Evolutionary conservation across 2,888 invertebrate genomes (phyloP), one percentile per base, ranked within the genome.

Genomic region (Helobdella robusta): DNA sequence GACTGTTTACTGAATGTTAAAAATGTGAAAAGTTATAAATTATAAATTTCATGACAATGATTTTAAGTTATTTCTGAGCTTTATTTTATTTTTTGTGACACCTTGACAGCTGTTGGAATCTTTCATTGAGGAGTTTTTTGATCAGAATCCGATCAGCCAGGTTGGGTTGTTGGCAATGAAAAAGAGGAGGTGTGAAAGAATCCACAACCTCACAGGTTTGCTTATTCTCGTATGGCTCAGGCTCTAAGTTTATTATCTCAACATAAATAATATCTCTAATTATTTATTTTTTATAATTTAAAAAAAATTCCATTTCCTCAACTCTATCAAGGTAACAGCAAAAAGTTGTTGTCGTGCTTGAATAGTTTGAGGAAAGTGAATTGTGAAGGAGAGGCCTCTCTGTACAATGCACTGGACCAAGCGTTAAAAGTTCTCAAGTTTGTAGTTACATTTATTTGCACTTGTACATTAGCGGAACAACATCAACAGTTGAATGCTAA

Each of bases 81-180:
- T 8, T 20, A 36, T n/a, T n/a, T 64, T 6, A 4, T 23, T 60
- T 4, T 64, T 59, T 32, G n/a, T n/a, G n/a, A n/a, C 4, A n/a
- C n/a, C 3, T 3, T 40, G 18, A 23, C 28, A 64, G 32, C n/a
- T 94, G 18, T 78, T 98, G 68, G 90, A 93, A 81, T 85, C 86
- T 70, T 99, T 97, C 79, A 86, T 98, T 67, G 90, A 93, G 73
- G 94, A 95, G 78, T 98, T 90, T 78, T 95, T 97, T 80, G 95
- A 97, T 80, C 93, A 95, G 79, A 99, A 98, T 81, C 98, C 98
- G 11, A 89, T 98, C 64, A 94, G 95, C 77, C 98, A 99, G 80
- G 82, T 99, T 70, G 97, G 97, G 30, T 82, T 98, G 44, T 88
- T 98, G 70, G 83, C 86, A 11, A 88, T 93, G 75, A 87, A 88